Evolutionary conservation across 2,113 vertebrate species (phyloP), one percentile per base, ranked within the genome.

Genomic region (Limnothrissa miodon): DNA sequence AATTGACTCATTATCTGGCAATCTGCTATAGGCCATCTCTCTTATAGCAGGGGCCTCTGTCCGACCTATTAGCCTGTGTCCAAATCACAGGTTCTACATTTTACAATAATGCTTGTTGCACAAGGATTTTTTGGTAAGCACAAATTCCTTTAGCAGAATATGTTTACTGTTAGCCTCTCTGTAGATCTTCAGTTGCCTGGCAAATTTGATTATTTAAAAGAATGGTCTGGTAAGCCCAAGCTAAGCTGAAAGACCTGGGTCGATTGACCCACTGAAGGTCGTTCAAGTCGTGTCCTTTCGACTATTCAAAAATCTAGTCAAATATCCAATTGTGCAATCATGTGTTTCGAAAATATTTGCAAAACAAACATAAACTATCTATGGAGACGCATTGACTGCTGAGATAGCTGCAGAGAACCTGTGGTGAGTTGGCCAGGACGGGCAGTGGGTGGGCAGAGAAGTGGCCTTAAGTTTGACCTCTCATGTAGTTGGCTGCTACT

Each of bases 401-500:
- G 66, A 15, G 66, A 74, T 17, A 74, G 66, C 33, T 36, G 29
- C 66, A 74, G 66, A 74, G 17, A 29, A 36, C 13, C 66, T 11
- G 15, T 36, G 29, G 25, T 74, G 66, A 39, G 66, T 1, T 39
- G 66, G 66, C 10, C 66, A 74, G 66, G 66, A 15, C 1, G 29
- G 15, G 29, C 2, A 74, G 13, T 17, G 90, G 90, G 92, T 39
- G 78, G 90, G 87, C 82, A 88, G 79, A 89, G 85, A 48, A 80
- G 45, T 89, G 29, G 66, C 29, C 86, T 74, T 87, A 87, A 90
- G 93, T 94, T 94, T 93, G 92, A 86, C 90, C 92, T 94, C 93
- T 94, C 86, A 89, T 90, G 93, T 95, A 94, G 94, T 91, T 92
- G 89, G 93, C 94, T 94, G 94, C 93, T 92, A 93, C 93, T 94